Conservation (phyloP, 2,888 invertebrate genomes). For the Tricholauxania praeusta region DNA sequence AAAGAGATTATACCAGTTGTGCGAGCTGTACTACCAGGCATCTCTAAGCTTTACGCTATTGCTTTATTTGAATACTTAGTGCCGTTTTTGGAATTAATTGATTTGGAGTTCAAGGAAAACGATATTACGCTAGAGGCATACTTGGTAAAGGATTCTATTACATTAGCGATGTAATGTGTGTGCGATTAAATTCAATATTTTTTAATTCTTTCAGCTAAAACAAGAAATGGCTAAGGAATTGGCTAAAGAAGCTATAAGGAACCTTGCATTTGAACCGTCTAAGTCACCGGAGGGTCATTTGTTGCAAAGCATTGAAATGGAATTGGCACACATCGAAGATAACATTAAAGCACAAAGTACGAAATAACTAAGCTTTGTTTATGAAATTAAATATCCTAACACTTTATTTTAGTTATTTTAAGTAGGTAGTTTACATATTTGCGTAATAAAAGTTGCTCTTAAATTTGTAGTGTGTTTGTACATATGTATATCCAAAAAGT, state of each 20-base stretch:
- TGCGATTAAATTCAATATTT: not conserved
- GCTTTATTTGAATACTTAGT: conserved; percentile 82
- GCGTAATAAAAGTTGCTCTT: too few relatives aligned
- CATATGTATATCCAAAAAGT: too few relatives aligned
- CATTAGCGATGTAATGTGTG: not conserved
- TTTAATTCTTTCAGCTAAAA: conserved; percentile 65
- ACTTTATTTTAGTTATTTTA: too few relatives aligned
- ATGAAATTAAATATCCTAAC: too few relatives aligned
- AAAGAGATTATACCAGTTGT: conserved; percentile 75
- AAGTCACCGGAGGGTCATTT: conserved; percentile 78
- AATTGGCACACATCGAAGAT: conserved; percentile 58
- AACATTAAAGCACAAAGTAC: conserved; percentile 37
- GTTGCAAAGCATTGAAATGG: conserved; percentile 57
- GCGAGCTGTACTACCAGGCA: conserved; percentile 74
- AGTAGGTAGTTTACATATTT: too few relatives aligned
- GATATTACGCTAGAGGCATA: conserved; percentile 73
- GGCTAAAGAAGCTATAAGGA: conserved; percentile 72
- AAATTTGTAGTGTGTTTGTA: too few relatives aligned
- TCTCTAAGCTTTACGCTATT: conserved; percentile 72
- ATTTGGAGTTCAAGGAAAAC: conserved; percentile 73
- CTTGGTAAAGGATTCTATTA: conserved; percentile 61
- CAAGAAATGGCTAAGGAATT: conserved; percentile 72
- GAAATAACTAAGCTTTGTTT: too few relatives aligned
- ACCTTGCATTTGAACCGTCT: conserved; percentile 78
- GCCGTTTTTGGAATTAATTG: conserved; percentile 75